These are phyloP conservation scores for Paramacrobiotus metropolitanus DNA, from an alignment of 1,140 invertebrate species.

Conservation along the genomic window DNA sequence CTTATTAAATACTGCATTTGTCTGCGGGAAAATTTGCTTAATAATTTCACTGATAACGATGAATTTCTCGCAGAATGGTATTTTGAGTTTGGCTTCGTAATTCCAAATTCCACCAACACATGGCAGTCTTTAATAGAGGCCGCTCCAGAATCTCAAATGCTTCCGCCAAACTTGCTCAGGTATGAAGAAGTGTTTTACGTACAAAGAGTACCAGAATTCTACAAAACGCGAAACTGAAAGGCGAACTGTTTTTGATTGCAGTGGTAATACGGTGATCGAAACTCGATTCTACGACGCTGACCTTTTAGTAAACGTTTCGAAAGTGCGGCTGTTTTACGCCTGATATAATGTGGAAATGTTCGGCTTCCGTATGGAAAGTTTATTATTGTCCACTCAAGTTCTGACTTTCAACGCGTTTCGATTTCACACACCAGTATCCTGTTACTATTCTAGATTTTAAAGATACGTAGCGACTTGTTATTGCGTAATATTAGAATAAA, in stretches of 20 bases:
- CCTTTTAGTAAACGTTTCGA: conserved; percentile 74
- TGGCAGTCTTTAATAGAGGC: conserved; percentile 97
- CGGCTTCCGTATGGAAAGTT: no score
- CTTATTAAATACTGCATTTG: no score
- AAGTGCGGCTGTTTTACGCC: conserved; percentile 82
- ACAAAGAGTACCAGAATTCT: neutral
- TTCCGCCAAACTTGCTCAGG: conserved; percentile 92
- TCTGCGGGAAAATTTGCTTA: no score
- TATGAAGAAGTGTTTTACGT: conserved; percentile 22
- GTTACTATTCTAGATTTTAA: no score
- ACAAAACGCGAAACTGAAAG: conserved; percentile 4
- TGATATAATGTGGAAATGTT: no score
- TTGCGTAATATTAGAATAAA: no score
- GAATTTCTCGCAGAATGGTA: conserved; percentile 82
- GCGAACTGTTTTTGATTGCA: conserved; percentile 31
- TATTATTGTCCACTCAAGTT: no score
- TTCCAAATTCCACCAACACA: conserved; percentile 93
- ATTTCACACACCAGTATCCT: no score
- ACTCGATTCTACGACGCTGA: conserved; percentile 95
- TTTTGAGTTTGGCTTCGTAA: conserved; percentile 98
- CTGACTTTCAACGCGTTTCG: no score
- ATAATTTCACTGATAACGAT: no score
- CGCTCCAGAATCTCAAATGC: conserved; percentile 97
- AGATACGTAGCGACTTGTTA: no score
- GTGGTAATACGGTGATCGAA: conserved; percentile 94